Percentiles rank a stretch among this genome's conserved stretches.
These are phyloP conservation scores for Laterallus jamaicensis DNA, from an alignment of 2,113 vertebrate species.

Conservation along the genomic window DNA sequence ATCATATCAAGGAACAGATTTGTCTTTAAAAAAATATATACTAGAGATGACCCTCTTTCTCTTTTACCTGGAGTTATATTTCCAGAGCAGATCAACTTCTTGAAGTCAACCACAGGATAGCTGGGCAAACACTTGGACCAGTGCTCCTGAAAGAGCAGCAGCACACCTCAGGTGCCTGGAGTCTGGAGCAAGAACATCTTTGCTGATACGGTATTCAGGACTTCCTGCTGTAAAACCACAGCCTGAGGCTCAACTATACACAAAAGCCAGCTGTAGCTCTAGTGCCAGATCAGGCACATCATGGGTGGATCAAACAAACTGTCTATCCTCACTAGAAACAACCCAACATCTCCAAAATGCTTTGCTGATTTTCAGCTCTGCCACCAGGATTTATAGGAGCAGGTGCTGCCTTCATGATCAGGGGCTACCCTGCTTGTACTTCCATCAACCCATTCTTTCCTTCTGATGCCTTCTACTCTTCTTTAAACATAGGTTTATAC, in stretches of 20 bases:
- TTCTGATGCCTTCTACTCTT: not conserved
- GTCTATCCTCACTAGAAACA: not conserved
- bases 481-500: not conserved
- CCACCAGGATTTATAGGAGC: not conserved
- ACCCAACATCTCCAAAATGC: not conserved
- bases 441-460: not conserved
- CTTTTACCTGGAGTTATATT: not conserved
- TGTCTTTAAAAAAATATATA: not conserved
- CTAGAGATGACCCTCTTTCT: not conserved
- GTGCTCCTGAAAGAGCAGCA: not conserved
- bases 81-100: not conserved
- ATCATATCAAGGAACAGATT: not conserved
- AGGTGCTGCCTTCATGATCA: rapidly evolving
- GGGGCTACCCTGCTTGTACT: not conserved
- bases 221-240: not conserved
- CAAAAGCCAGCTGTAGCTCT: not conserved
- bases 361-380: not conserved
- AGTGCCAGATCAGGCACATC: not conserved
- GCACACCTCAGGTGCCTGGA: rapidly evolving
- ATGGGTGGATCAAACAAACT: not conserved
- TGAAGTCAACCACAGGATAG: not conserved
- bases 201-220: not conserved
- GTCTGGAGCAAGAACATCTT: not conserved
- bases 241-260: not conserved
- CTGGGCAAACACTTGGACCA: not conserved